Evolutionary conservation across 2,113 vertebrate species (phyloP).

Genomic region (Accipiter cooperii): DNA sequence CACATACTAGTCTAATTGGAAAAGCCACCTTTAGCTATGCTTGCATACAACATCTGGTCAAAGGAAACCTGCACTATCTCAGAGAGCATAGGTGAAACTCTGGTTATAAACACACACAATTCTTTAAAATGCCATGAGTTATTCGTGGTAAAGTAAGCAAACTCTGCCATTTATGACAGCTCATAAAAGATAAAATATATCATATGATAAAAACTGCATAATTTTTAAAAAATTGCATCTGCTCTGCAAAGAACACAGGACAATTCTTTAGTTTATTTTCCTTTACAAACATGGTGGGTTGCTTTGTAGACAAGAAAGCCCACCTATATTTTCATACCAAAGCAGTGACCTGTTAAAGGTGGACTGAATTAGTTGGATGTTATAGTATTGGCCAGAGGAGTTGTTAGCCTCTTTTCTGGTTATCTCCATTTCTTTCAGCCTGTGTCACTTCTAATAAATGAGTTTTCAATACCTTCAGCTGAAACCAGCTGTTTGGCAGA

Average conservation of each 20-base stretch:
- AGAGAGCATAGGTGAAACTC: background rate
- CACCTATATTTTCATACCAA: background rate
- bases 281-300: background rate
- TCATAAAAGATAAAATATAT: background rate
- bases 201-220: background rate
- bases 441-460: background rate
- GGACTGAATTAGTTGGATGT: background rate
- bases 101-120: background rate
- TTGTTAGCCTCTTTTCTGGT: background rate
- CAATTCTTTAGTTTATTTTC: background rate
- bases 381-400: background rate
- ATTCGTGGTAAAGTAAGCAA: conserved; percentile 14
- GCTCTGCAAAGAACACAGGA: background rate
- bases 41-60: background rate
- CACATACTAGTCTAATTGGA: background rate
- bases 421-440: background rate
- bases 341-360: background rate
- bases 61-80: background rate
- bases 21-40: background rate
- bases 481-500: background rate
- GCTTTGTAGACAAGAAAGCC: background rate
- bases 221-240: background rate
- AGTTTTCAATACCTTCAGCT: background rate
- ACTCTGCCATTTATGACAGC: background rate
- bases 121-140: background rate